Evolutionary conservation across 1,140 invertebrate genomes (phyloP), one percentile per base, ranked within the genome.

Genomic region (Plodia interpunctella): DNA sequence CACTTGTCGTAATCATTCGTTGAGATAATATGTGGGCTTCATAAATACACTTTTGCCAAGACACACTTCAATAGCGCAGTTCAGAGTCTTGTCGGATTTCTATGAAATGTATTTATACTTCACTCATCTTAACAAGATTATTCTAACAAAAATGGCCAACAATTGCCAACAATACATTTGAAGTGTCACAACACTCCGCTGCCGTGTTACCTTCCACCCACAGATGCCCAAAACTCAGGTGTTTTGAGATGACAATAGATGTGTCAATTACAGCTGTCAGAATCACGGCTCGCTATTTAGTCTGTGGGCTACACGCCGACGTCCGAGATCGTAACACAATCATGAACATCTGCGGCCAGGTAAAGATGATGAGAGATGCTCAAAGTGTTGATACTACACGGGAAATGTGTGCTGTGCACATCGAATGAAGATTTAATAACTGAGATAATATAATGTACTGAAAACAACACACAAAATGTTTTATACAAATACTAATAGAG

Each of bases 111-210:
- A 6, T n/a, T n/a, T n/a, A n/a, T 15, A 44, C 38, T 44, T 6
- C 38, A 44, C 38, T 44, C 13, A 44, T 44, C 13, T 44, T 44
- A 44, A 44, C 38, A 44, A 17, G 38, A 44, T 44, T 44, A 44
- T 44, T 44, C 38, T 15, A 2, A 44, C 38, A 44, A 44, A 38
- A 44, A 25, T 25, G 21, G 6, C 15, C 5, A 44, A n/a, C 38
- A 17, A 44, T n/a, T n/a, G n/a, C n/a, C n/a, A n/a, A n/a, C 35
- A 38, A 38, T 38, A 11, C 11, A 38, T 13, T 13, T n/a, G 13
- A 44, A 44, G 30, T 44, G 38, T 44, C 38, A 44, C 38, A 44
- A 44, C 15, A 44, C 15, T 44, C 6, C 13, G 38, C 38, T 44
- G 3, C 38, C 15, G 38, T 44, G 15, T 38, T n/a, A n/a, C 21